Evolutionary conservation across 2,888 invertebrate species (phyloP).

Genomic region (Conops quadrifasciatus): DNA sequence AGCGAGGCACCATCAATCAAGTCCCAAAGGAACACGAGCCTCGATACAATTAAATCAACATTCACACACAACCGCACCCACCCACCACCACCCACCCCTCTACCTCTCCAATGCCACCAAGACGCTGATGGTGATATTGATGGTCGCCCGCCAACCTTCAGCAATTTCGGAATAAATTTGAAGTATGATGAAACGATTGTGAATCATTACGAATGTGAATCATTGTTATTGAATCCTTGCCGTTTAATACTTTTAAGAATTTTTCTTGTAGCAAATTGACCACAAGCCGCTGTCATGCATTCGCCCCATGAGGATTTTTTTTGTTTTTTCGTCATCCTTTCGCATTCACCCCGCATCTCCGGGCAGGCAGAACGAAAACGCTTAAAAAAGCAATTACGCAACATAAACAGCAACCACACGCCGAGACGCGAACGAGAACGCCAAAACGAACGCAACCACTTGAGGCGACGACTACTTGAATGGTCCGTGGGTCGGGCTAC

Average conservation of each 20-base stretch:
- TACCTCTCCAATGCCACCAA: constrained; percentile 26
- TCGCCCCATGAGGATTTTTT: too few species aligned
- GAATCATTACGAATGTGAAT: not conserved
- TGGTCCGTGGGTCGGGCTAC: not conserved
- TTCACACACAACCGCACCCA: not conserved
- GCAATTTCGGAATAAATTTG: constrained; percentile 1
- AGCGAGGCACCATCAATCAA: constrained; percentile 58
- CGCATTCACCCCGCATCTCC: not conserved
- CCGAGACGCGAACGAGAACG: constrained; percentile 6
- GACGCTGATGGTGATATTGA: not conserved
- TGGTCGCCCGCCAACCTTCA: not conserved
- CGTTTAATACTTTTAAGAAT: too few species aligned
- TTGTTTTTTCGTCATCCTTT: not conserved
- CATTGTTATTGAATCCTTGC: not conserved
- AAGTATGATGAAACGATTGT: too few species aligned
- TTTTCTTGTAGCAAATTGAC: too few species aligned
- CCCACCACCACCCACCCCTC: constrained; percentile 7
- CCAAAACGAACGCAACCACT: constrained; percentile 21
- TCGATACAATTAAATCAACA: constrained; percentile 40
- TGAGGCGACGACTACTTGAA: constrained; percentile 33
- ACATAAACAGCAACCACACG: constrained; percentile 34
- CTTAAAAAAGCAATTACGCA: constrained; percentile 34
- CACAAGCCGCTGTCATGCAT: too few species aligned
- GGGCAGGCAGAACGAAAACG: not conserved
- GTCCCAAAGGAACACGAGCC: constrained; percentile 28